Evolutionary conservation across 2,888 invertebrate genomes (phyloP).

Genomic region (Heteromyza rotundicornis): DNA sequence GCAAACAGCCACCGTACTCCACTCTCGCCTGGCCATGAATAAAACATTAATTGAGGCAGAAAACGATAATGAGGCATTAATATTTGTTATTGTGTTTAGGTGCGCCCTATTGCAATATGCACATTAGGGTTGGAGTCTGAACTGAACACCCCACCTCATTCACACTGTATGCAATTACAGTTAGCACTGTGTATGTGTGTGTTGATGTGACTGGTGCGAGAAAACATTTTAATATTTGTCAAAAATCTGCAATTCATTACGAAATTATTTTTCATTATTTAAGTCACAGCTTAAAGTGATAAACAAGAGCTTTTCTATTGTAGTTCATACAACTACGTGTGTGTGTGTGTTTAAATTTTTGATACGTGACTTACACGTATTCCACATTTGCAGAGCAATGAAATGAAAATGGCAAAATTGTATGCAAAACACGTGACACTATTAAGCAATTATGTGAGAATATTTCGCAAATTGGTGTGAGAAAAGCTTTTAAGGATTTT

Average conservation of each 20-base stretch:
- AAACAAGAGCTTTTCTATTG: constrained; percentile 16
- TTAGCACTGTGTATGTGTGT: too few relatives aligned
- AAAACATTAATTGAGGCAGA: background rate
- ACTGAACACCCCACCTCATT: too few relatives aligned
- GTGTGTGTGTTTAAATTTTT: constrained; percentile 3
- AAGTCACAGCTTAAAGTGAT: constrained; percentile 25
- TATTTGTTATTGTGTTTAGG: constrained; percentile 11
- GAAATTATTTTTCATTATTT: constrained; percentile 12
- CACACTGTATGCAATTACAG: too few relatives aligned
- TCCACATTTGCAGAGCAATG: constrained; percentile 2
- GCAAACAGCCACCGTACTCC: background rate
- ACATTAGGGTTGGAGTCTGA: background rate
- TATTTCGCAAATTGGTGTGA: constrained; percentile 24
- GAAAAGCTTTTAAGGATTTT: constrained; percentile 22
- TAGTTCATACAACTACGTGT: background rate
- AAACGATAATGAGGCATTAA: constrained; percentile 32
- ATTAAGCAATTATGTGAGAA: constrained; percentile 31
- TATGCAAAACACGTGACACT: constrained; percentile 26
- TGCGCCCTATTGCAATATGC: background rate
- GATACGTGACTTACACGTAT: constrained; percentile 19
- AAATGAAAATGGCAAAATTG: constrained; percentile 23
- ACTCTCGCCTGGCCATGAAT: background rate
- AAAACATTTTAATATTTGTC: constrained; percentile 1
- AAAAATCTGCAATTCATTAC: background rate
- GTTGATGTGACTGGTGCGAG: too few relatives aligned